Conservation (phyloP, 2,888 invertebrate genomes). For the Halictus ligatus region DNA sequence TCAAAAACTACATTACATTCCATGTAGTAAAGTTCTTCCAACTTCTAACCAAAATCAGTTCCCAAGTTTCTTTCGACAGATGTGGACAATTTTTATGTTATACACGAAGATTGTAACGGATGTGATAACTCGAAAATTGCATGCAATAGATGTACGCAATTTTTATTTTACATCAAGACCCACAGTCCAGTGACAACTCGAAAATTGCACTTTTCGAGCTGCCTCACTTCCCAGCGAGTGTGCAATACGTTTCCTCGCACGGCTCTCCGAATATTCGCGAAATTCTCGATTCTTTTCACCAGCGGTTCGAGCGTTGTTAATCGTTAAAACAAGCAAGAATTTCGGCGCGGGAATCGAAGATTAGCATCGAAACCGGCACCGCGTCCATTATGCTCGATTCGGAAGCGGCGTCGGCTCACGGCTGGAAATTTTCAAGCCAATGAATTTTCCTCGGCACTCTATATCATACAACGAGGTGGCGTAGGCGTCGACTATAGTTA, state of each 20-base stretch:
- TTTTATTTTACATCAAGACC: background rate
- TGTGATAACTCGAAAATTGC: too few species aligned
- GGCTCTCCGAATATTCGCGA: background rate
- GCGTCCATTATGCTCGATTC: slow-evolving; percentile 13
- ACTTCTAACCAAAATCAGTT: too few species aligned
- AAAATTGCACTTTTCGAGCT: background rate
- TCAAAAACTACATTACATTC: too few species aligned
- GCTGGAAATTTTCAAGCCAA: slow-evolving; percentile 56
- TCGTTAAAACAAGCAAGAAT: slow-evolving; percentile 7
- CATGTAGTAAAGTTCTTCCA: too few species aligned
- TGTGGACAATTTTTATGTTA: background rate
- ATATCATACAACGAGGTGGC: slow-evolving; percentile 33
- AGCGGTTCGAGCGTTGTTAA: background rate
- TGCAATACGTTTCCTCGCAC: background rate
- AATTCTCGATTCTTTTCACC: background rate
- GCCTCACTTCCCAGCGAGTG: background rate
- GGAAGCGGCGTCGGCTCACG: slow-evolving; percentile 5
- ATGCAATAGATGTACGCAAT: background rate
- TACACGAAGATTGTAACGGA: background rate
- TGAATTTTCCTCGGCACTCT: slow-evolving; percentile 52
- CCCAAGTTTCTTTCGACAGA: too few species aligned
- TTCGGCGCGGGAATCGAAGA: background rate
- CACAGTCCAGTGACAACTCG: background rate
- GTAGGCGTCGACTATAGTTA: slow-evolving; percentile 5
- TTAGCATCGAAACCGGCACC: slow-evolving; percentile 11